Conservation (phyloP, 2,888 invertebrate genomes). For the Erebia palarica region DNA sequence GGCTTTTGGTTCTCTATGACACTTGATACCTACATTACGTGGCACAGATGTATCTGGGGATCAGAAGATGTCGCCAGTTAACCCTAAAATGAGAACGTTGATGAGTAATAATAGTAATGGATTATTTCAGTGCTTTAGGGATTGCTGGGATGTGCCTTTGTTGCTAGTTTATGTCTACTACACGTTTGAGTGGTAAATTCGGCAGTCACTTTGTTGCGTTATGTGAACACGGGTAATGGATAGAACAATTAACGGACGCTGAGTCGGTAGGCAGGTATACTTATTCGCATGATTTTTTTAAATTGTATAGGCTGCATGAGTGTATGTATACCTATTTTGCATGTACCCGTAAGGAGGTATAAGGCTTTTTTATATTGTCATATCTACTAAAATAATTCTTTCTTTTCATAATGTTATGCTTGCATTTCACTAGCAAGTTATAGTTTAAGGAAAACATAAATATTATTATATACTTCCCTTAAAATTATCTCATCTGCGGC, state of each 20-base stretch:
- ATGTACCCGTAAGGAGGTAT: too few relatives aligned
- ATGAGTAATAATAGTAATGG: conserved; percentile 72
- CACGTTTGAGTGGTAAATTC: conserved; percentile 27
- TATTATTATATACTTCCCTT: too few relatives aligned
- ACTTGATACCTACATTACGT: conserved; percentile 67
- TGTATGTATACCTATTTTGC: not conserved
- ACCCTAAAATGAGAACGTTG: conserved; percentile 66
- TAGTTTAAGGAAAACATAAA: too few relatives aligned
- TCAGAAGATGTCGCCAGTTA: conserved; percentile 66
- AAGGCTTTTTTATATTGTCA: too few relatives aligned
- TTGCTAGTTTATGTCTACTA: conserved; percentile 34
- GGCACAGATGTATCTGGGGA: conserved; percentile 57
- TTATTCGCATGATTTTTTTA: not conserved
- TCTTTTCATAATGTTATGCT: too few relatives aligned
- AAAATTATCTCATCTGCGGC: too few relatives aligned
- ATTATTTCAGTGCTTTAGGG: conserved; percentile 54
- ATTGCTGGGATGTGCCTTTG: conserved; percentile 42
- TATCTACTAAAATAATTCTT: too few relatives aligned
- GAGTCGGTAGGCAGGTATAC: not conserved
- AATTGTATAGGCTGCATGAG: not conserved
- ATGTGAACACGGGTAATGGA: conserved; percentile 23
- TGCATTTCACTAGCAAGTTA: too few relatives aligned
- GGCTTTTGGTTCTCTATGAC: conserved; percentile 67
- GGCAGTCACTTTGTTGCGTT: conserved; percentile 34
- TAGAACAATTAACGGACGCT: conserved; percentile 24